Conservation (phyloP, 2,888 invertebrate genomes). For the Drosophila gaucha region DNA sequence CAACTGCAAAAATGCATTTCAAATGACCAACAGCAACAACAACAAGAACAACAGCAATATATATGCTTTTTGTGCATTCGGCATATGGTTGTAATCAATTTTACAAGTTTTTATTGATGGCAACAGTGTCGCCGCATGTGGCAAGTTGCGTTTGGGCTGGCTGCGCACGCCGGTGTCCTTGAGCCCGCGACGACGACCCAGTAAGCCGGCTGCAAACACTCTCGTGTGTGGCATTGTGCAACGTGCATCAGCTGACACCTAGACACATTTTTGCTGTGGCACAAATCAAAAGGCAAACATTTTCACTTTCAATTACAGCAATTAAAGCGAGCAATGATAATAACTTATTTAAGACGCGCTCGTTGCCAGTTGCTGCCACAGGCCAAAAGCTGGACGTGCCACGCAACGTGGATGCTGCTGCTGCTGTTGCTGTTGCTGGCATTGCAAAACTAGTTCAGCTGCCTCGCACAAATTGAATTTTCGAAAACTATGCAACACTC, state of each 20-base stretch:
- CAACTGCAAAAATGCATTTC: constrained; percentile 48
- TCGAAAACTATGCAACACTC: constrained; percentile 80
- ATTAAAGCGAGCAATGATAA: constrained; percentile 82
- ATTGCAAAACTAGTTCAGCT: constrained; percentile 48
- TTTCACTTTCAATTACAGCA: constrained; percentile 83
- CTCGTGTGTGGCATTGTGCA: constrained; percentile 49
- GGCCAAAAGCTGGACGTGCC: constrained; percentile 48
- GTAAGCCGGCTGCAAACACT: constrained; percentile 19
- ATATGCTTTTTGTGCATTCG: constrained; percentile 19
- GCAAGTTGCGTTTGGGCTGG: constrained; percentile 46
- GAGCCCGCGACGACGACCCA: constrained; percentile 45
- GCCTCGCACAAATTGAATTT: constrained; percentile 75
- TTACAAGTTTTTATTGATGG: constrained; percentile 73
- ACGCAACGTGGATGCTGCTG: constrained; percentile 29
- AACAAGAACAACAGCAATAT: constrained; percentile 19
- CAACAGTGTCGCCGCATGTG: constrained; percentile 58
- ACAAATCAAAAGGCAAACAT: constrained; percentile 82
- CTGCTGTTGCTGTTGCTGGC: constrained; percentile 16
- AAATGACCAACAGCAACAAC: constrained; percentile 39
- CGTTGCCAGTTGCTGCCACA: constrained; percentile 21
- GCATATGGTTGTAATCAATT: constrained; percentile 72
- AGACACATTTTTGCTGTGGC: constrained; percentile 79
- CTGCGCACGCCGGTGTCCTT: constrained; percentile 47
- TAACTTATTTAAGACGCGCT: constrained; percentile 80
- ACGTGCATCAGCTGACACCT: constrained; percentile 70